Evolutionary conservation across 2,113 vertebrate species (phyloP), one percentile per base, ranked within the genome.

Genomic region (Chaetura pelagica): DNA sequence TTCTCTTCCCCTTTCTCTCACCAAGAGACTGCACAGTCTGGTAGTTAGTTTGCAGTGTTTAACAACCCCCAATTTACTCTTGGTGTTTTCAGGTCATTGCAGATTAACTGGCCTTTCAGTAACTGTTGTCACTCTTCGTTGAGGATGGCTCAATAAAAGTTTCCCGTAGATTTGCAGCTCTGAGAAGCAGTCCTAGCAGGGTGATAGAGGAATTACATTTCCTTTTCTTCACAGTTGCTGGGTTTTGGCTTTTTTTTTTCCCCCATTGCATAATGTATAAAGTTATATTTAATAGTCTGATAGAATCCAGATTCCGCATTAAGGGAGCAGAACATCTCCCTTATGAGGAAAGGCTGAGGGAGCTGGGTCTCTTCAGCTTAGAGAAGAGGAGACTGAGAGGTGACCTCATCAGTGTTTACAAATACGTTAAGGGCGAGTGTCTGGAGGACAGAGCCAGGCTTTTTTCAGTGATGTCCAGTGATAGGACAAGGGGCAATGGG

Each of bases 81-180:
- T 29, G 88, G 9, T 86, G 83, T 90, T 96, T 86, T 89, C 57
- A 46, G 93, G 90, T 72, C 72, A 34, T 55, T 1, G 32, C 79
- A 75, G 87, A 92, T 90, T 75, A 94, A 90, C 85, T 71, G 68
- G 72, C 64, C 61, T 94, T 90, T 59, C 12, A 5, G 40, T 90
- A 92, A 92, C 35, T 42, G 76, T 62, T 46, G 48, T 75, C 6
- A 0, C 57, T 82, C 57, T 38, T 93, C 10, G 20, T 79, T 94
- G 81, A 35, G 68, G 90, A 90, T 64, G 52, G 76, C 85, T 92
- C 69, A 59, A 23, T 95, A 72, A 71, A 95, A 89, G 61, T 71
- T 75, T 46, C 64, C 73, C 2, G 1, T 48, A 62, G 73, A 61
- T 93, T 86, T 87, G 57, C 68, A 87, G 93, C 76, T 84, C 87